These are phyloP conservation scores for Chamaetylas fuelleborni DNA, from an alignment of 2,113 vertebrate species.

Conservation along the genomic window DNA sequence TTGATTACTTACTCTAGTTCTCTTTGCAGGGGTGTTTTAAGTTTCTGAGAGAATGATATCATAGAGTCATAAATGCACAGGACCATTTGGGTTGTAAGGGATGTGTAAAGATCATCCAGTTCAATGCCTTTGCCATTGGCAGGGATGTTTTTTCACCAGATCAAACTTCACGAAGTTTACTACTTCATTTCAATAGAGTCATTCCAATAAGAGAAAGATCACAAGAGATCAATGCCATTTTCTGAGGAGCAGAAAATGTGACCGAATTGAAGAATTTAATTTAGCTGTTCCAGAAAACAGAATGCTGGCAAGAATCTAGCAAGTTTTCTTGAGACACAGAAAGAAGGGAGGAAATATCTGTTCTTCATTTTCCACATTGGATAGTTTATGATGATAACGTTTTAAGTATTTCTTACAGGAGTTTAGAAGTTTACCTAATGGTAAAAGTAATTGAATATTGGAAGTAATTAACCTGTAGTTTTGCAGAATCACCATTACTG, in stretches of 20 bases:
- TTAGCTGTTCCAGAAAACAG: neutral
- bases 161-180: neutral
- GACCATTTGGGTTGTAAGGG: neutral
- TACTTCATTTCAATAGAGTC: neutral
- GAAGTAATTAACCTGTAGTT: neutral
- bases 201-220: neutral
- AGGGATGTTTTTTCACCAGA: neutral
- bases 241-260: neutral
- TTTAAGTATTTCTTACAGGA: neutral
- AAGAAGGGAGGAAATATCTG: neutral
- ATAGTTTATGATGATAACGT: rapidly evolving
- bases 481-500: neutral
- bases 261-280: neutral
- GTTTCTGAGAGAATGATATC: neutral
- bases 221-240: neutral
- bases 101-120: neutral
- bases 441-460: neutral
- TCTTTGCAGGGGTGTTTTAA: neutral
- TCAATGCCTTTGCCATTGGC: rapidly evolving
- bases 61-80: neutral
- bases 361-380: neutral
- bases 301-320: too few species aligned
- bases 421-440: neutral
- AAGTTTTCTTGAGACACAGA: neutral
- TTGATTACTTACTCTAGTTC: neutral